phyloP scores from a whole-genome alignment of 1,140 invertebrate genomes.

The Diachasma alloeum region DNA sequence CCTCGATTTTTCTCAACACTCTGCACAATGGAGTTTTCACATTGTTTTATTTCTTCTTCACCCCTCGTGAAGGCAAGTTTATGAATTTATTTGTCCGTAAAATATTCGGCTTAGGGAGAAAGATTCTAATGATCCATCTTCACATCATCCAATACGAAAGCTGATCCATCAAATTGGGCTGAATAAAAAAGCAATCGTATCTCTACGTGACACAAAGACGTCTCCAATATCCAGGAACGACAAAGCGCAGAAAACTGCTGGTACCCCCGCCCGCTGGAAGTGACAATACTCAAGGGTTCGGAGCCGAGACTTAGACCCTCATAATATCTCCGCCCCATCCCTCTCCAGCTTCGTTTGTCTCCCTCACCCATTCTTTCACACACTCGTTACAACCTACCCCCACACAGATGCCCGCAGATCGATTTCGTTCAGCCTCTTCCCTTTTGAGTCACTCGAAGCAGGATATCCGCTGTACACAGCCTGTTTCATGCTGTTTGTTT shows the following conservation, averaged over 20 bases:
- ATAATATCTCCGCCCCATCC: constrained; percentile 3
- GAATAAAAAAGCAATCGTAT: no score
- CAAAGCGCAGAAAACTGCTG: no score
- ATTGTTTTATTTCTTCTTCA: background rate
- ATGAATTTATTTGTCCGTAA: background rate
- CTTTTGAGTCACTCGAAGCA: constrained; percentile 22
- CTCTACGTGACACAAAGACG: no score
- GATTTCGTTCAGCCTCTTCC: background rate
- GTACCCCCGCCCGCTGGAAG: no score
- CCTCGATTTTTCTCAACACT: constrained; percentile 8
- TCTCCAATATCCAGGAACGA: no score
- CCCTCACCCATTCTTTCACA: background rate
- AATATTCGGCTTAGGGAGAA: background rate
- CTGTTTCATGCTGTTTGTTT: constrained; percentile 28
- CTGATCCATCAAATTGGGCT: no score
- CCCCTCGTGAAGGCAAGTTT: background rate
- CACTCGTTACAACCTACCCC: background rate
- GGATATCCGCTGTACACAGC: constrained; percentile 24
- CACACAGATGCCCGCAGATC: background rate
- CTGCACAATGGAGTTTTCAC: background rate
- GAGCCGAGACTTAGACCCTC: background rate
- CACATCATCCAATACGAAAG: background rate
- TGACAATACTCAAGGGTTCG: background rate
- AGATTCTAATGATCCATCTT: constrained; percentile 6
- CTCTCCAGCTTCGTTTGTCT: background rate